Conservation (phyloP, 2,888 invertebrate species). For the Metalampra italica region DNA sequence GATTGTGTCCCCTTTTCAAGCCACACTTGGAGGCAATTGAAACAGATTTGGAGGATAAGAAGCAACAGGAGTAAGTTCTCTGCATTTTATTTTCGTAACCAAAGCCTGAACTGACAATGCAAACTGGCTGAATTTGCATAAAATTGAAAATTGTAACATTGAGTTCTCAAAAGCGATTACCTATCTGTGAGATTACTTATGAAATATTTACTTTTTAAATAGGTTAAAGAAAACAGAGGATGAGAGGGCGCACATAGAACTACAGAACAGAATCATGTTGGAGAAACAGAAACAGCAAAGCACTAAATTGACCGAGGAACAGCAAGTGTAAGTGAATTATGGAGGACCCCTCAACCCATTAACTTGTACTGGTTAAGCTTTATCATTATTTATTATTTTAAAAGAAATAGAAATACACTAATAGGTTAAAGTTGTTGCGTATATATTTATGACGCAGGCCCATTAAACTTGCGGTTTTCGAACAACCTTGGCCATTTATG, state of each 20-base stretch:
- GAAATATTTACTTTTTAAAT: neutral
- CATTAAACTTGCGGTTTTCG: too few relatives aligned
- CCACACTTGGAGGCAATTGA: conserved; percentile 95
- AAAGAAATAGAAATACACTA: too few relatives aligned
- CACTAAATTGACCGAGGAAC: conserved; percentile 80
- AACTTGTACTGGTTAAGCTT: neutral
- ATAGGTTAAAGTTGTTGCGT: too few relatives aligned
- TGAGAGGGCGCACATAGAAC: conserved; percentile 74
- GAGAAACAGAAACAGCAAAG: conserved; percentile 82
- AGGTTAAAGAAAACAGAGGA: conserved; percentile 77
- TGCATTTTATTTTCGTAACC: too few relatives aligned
- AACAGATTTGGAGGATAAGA: conserved; percentile 90
- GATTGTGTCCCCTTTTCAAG: conserved; percentile 92
- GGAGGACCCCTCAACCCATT: neutral
- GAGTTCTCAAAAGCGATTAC: too few relatives aligned
- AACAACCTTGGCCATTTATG: too few relatives aligned
- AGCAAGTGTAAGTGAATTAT: conserved; percentile 70
- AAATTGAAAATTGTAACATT: too few relatives aligned
- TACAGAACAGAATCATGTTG: conserved; percentile 78
- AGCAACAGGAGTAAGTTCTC: conserved; percentile 64
- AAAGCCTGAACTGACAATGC: neutral
- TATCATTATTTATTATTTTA: too few relatives aligned
- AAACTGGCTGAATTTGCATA: too few relatives aligned
- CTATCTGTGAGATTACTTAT: too few relatives aligned
- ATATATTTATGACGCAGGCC: too few relatives aligned